phyloP scores from a whole-genome alignment of 2,113 vertebrate species.

The Oriolus oriolus region DNA sequence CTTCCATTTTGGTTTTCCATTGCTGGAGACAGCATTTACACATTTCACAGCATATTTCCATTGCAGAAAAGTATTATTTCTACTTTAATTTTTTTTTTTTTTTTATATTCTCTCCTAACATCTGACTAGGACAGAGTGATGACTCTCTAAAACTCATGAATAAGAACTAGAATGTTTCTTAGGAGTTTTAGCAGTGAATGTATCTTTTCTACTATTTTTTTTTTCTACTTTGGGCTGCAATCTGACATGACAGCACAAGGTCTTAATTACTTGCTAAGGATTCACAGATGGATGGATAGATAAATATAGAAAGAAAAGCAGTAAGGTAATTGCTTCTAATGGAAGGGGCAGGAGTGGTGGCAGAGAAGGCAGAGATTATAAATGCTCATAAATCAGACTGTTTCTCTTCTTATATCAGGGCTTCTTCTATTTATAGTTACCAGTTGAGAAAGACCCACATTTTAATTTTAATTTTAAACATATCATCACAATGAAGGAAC shows the following conservation, averaged over 20 bases:
- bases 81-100: not conserved
- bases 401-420: not conserved
- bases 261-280: not conserved
- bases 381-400: not conserved
- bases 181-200: not conserved
- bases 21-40: not conserved
- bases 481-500: not conserved
- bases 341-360: accelerated
- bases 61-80: not conserved
- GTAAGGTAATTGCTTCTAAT: not conserved
- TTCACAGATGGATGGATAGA: not conserved
- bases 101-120: not conserved
- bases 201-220: not conserved
- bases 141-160: not conserved
- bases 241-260: not conserved
- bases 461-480: not conserved
- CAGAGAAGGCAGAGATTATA: not conserved
- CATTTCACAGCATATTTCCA: not conserved
- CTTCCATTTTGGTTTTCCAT: not conserved
- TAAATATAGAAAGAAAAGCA: not conserved
- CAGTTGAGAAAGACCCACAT: not conserved
- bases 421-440: not conserved
- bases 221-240: not conserved
- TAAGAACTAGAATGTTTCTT: not conserved
- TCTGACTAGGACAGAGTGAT: not conserved